phyloP scores from a whole-genome alignment of 1,140 invertebrate genomes.

The Diachasmimorpha longicaudata region DNA sequence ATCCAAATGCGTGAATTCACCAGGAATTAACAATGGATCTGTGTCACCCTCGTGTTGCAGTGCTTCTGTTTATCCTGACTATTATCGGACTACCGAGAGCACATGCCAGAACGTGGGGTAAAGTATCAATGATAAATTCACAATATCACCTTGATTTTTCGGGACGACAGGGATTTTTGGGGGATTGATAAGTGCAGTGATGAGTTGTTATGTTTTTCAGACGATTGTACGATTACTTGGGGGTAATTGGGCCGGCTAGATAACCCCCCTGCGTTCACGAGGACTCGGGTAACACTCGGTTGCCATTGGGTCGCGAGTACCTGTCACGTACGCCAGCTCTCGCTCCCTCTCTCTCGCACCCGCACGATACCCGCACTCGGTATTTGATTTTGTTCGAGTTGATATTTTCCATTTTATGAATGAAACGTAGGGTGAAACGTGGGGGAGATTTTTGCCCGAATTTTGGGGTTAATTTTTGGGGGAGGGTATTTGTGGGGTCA shows the following conservation, averaged over 20 bases:
- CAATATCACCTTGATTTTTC: neutral
- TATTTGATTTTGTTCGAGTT: too few species aligned
- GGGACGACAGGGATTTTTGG: neutral
- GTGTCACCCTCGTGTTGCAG: neutral
- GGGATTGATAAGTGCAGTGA: neutral
- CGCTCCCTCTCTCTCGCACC: neutral
- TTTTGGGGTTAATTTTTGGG: neutral
- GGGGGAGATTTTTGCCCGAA: neutral
- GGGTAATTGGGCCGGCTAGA: too few species aligned
- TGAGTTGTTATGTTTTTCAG: neutral
- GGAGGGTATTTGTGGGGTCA: neutral
- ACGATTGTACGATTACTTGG: neutral
- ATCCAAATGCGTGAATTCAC: neutral
- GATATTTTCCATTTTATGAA: neutral
- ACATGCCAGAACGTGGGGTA: conserved; percentile 24
- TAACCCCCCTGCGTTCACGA: neutral
- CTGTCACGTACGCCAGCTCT: conserved; percentile 53
- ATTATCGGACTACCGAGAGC: neutral
- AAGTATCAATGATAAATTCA: conserved; percentile 10
- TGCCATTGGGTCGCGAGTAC: conserved; percentile 46
- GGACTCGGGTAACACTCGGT: conserved; percentile 11
- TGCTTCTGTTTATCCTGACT: neutral
- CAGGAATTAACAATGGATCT: conserved; percentile 1
- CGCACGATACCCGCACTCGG: too few species aligned
- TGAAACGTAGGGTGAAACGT: neutral